Evolutionary conservation across 2,113 vertebrate genomes (phyloP), one percentile per base, ranked within the genome.

Genomic region (Paradoxurus hermaphroditus): DNA sequence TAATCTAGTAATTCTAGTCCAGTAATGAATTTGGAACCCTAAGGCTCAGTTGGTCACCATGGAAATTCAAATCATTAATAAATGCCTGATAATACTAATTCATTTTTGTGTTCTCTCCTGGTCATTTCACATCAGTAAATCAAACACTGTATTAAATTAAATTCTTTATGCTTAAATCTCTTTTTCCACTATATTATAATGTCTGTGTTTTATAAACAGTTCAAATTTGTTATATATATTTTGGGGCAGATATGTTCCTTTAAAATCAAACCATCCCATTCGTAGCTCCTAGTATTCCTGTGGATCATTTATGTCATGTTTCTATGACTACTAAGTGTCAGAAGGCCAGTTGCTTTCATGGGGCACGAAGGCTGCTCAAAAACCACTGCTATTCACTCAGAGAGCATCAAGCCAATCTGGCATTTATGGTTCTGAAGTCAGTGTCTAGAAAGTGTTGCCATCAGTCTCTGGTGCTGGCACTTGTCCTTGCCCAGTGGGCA

Each of bases 21-120:
- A 96, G 21, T 97, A 92, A 87, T 94, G 31, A 84, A 94, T 81
- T 94, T 95, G 83, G 34, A 90, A 90, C 82, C 75, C 81, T 92
- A 44, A 90, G 85, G 81, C 73, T 97, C 18, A 81, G n/a, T 27
- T 95, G 81, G 63, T 97, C 95, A 93, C 82, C 39, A 82, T 68
- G 78, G 59, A 94, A 97, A 97, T 73, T 87, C 21, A 77, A 75
- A 91, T 86, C 15, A 59, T 89, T 95, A 77, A 87, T 86, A 96
- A 95, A 89, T 91, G n/a, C 19, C 31, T 88, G 39, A 68, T 78
- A 73, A 89, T 67, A 81, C 3, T 84, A 89, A 97, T 88, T 94
- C 23, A 21, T 53, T 18, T 53, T 18, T 91, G n/a, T 62, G 29
- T 23, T 59, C 1, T 86, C 1, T 88, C 31, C n/a, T 88, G 19